Conservation (phyloP, 2,113 vertebrate species). For the Strix aluco region DNA sequence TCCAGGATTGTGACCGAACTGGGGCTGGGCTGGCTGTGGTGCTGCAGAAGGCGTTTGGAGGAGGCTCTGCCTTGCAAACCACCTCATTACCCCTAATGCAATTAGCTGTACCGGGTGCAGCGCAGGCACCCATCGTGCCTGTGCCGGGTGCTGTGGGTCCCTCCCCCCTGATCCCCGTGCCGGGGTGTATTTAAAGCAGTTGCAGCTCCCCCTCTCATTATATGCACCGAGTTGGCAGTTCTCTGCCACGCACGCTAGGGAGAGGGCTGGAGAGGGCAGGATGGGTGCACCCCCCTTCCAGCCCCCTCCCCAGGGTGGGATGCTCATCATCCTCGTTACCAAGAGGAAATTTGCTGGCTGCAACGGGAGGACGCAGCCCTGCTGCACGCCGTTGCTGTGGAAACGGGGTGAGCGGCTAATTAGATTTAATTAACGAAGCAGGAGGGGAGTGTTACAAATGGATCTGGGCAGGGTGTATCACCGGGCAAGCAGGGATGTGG, state of each 20-base stretch:
- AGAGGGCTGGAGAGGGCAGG: too few relatives aligned
- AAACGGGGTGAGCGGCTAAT: conserved; percentile 51
- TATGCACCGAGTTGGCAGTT: neutral
- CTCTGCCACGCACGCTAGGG: neutral
- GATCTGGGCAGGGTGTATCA: neutral
- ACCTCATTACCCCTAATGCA: neutral
- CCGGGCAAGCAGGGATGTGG: neutral
- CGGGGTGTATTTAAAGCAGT: neutral
- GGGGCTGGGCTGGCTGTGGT: neutral
- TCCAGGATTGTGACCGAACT: neutral
- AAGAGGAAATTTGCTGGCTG: conserved; percentile 39
- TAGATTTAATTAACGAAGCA: conserved; percentile 54
- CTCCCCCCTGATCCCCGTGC: neutral
- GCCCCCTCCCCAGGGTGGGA: neutral
- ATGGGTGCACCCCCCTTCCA: neutral
- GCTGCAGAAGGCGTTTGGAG: neutral
- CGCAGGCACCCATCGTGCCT: neutral
- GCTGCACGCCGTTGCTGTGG: conserved; percentile 56
- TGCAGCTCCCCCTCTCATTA: neutral
- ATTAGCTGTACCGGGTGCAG: neutral
- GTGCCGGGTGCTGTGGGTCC: rapidly evolving
- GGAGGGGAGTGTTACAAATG: neutral
- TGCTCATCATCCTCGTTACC: neutral
- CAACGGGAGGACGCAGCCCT: neutral
- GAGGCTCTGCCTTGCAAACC: neutral